Evolutionary conservation across 2,113 vertebrate species (phyloP).

Genomic region (Daphoenositta chrysoptera): DNA sequence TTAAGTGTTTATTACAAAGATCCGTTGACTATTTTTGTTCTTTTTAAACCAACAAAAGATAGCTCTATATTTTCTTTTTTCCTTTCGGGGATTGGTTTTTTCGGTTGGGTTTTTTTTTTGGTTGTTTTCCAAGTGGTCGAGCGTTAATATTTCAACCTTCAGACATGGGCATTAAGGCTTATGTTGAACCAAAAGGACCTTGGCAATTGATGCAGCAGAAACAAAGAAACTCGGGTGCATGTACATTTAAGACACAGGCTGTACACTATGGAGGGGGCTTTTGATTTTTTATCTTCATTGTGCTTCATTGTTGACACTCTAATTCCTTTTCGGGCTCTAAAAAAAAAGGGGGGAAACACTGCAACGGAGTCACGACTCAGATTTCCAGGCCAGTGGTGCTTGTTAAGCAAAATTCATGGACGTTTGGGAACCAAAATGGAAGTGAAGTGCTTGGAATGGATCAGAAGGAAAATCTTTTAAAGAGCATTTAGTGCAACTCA

Average conservation of each 20-base stretch:
- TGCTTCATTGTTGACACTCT: slow-evolving; percentile 42
- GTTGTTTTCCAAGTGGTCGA: not conserved
- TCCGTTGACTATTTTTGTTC: slow-evolving; percentile 59
- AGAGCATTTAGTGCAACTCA: slow-evolving; percentile 38
- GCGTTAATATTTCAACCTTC: slow-evolving; percentile 43
- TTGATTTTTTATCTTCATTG: slow-evolving; percentile 25
- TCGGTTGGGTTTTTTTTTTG: not conserved
- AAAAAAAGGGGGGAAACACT: not conserved
- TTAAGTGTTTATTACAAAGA: slow-evolving; percentile 62
- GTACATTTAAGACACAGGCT: slow-evolving; percentile 47
- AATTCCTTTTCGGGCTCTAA: not conserved
- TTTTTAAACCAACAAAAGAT: slow-evolving; percentile 9
- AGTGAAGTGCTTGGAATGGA: not conserved
- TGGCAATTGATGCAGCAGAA: slow-evolving; percentile 44
- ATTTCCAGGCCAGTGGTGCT: not conserved
- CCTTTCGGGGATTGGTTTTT: not conserved
- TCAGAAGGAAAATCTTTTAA: not conserved
- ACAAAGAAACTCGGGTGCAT: slow-evolving; percentile 39
- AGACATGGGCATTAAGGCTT: slow-evolving; percentile 54
- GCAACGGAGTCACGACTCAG: not conserved
- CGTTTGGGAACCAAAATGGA: not conserved
- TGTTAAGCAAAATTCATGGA: not conserved
- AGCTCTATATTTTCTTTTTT: not conserved
- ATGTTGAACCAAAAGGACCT: slow-evolving; percentile 63
- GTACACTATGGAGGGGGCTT: slow-evolving; percentile 14